Evolutionary conservation across 2,888 invertebrate genomes (phyloP), one percentile per base, ranked within the genome.

Genomic region (Macaria liturata): DNA sequence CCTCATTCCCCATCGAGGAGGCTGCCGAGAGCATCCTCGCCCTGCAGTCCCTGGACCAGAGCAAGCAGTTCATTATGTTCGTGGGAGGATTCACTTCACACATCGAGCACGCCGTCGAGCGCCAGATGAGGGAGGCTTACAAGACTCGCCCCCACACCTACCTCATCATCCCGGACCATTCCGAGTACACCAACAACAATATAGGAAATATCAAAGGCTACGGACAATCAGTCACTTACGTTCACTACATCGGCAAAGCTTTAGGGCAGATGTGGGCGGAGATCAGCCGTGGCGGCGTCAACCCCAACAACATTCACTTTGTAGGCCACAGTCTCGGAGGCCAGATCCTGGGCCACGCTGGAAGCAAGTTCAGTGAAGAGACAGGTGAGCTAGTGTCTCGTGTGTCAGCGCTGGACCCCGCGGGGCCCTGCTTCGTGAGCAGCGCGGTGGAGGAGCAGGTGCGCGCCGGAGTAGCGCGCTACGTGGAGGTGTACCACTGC

Each of bases 401-500:
- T 37, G 84, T 91, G 4, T 86, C 88, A 0, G 91, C 84, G 3
- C 68, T 91, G 5, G 91, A 91, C 49, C 91, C 91, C 2, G 91
- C 91, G 49, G 91, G 91, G 0, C 91, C 91, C 4, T 91, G 91
- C 58, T 91, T 88, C 60, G 79, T 85, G 0, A 84, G 86, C 32
- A 86, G 83, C 56, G 67, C 79, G 0, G 78, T 84, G 2, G 73
- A 88, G 46, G 85, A 92, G 20, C 88, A 93, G 65, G 75, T 94
- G 0, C 85, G 93, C 49, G 83, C 90, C 30, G 89, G 90, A 4
- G 92, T 94, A 32, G 94, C 94, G 0, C 83, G 88, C 0, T 93
- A 94, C 67, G 94, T 94, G 0, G 94, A 94, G 70, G 90, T 93
- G 0, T 90, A 94, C 62, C 94, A 94, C 70, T 94, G 94, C 34